These are phyloP conservation scores for Arrhopalites spinosus DNA, from an alignment of 2,888 invertebrate species.

Conservation along the genomic window DNA sequence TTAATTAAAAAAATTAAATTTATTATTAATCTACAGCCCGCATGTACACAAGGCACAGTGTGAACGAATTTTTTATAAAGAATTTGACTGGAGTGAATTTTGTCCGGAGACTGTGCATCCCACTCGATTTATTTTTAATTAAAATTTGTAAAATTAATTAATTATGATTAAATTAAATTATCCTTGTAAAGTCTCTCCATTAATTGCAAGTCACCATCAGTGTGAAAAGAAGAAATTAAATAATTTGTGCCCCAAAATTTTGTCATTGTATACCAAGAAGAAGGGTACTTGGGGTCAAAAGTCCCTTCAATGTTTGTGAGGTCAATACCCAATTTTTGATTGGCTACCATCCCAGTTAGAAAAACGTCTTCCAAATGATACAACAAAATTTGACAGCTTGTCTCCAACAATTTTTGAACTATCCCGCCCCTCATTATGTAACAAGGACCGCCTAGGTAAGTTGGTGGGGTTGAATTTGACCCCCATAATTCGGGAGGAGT, in stretches of 20 bases:
- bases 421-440: slow-evolving; percentile 13
- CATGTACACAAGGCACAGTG: no score
- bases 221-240: not conserved
- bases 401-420: slow-evolving; percentile 10
- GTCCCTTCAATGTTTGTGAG: slow-evolving; percentile 21
- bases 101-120: no score
- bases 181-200: no score
- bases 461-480: not conserved
- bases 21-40: no score
- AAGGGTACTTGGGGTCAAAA: slow-evolving; percentile 11
- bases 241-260: not conserved
- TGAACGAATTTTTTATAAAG: no score
- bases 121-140: no score
- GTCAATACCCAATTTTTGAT: slow-evolving; percentile 13
- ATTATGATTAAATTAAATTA: no score
- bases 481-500: slow-evolving; percentile 23
- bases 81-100: no score
- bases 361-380: slow-evolving; percentile 33
- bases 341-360: slow-evolving; percentile 27
- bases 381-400: slow-evolving; percentile 17
- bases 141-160: no score
- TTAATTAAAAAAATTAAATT: no score
- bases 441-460: slow-evolving; percentile 22
- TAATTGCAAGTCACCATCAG: slow-evolving; percentile 10
- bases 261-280: not conserved